Percentiles rank a stretch among this genome's conserved stretches.
phyloP scores from a whole-genome alignment of 2,113 vertebrate genomes.

The Gasterosteus aculeatus region DNA sequence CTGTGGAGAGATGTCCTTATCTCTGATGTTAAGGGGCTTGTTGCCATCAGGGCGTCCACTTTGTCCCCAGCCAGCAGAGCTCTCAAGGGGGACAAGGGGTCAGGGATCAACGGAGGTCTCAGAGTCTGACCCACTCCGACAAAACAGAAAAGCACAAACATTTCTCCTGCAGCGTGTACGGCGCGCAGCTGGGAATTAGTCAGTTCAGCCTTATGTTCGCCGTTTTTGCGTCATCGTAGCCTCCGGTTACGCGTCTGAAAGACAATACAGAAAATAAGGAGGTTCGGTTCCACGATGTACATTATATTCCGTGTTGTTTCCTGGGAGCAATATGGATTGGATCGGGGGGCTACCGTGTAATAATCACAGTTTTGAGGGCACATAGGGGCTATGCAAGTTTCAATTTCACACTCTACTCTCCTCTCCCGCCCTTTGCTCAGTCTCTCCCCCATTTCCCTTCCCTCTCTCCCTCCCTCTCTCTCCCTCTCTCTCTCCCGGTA shows the following conservation, averaged over 20 bases:
- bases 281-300: conserved; percentile 24
- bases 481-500: conserved; percentile 54
- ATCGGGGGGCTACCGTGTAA: conserved; percentile 41
- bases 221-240: conserved; percentile 19
- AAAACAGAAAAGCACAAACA: conserved; percentile 49
- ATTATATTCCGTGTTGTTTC: conserved; percentile 36
- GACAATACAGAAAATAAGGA: conserved; percentile 24
- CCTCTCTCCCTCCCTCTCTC: conserved; percentile 17
- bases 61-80: conserved; percentile 54
- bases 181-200: conserved; percentile 6
- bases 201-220: conserved; percentile 17
- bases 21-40: conserved; percentile 61
- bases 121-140: conserved; percentile 40
- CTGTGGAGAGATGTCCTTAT: conserved; percentile 65
- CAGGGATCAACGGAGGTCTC: conserved; percentile 53
- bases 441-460: conserved; percentile 16
- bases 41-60: conserved; percentile 63
- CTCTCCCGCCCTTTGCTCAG: conserved; percentile 40
- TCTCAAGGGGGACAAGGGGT: conserved; percentile 54
- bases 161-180: conserved; percentile 25
- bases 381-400: conserved; percentile 70
- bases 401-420: conserved; percentile 72
- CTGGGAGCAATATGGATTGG: conserved; percentile 41
- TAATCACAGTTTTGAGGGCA: conserved; percentile 74
- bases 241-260: conserved; percentile 16